Base-by-base conservation (phyloP, 2,797 vertebrate genomes). In the Pithecia hirsuta region DNA sequence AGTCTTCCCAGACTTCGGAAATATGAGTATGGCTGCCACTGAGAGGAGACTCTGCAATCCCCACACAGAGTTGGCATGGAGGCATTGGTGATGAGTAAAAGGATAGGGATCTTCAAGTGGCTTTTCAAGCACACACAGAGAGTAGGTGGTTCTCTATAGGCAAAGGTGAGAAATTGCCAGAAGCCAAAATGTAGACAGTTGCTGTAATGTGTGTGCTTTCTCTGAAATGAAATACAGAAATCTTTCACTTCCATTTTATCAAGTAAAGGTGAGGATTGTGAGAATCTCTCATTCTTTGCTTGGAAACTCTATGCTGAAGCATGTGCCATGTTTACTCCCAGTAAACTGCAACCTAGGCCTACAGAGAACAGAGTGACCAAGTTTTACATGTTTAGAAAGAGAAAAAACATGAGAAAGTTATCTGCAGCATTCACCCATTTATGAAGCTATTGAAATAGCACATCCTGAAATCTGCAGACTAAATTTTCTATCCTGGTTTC, bases 401-500 rank as follows among this genome's bases (percentile, higher is more conserved):
- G 24, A 83, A 55, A 61, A 93, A 89, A 95, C 11, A 14, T 2
- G 30, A 36, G 44, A 80, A 87, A 67, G 55, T 26, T 52, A 44
- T 78, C 61, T 28, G 81, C 39, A 5, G 64, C 39, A 48, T 26
- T 41, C 81, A 74, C 20, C 7, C 2, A 5, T 52, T 50, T 57
- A 46, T 8, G n/a, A 84, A 76, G 64, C 39, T 79, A 86, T 78
- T 82, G 61, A 93, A 64, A 74, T 61, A 67, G 57, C 55, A 33
- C 55, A 33, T 72, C 64, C 46, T 61, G 26, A n/a, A 88, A 36
- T 90, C 84, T 78, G 80, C 89, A 83, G 86, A 80, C 52, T 89
- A 46, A 78, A 39, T 80, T 91, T 82, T 67, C 50, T 86, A 70
- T 70, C 59, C 74, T 28, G 13, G 57, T 36, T 91, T 91, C 48